Base-by-base conservation (phyloP, 1,140 invertebrate species). In the Mizuhopecten yessoensis region DNA sequence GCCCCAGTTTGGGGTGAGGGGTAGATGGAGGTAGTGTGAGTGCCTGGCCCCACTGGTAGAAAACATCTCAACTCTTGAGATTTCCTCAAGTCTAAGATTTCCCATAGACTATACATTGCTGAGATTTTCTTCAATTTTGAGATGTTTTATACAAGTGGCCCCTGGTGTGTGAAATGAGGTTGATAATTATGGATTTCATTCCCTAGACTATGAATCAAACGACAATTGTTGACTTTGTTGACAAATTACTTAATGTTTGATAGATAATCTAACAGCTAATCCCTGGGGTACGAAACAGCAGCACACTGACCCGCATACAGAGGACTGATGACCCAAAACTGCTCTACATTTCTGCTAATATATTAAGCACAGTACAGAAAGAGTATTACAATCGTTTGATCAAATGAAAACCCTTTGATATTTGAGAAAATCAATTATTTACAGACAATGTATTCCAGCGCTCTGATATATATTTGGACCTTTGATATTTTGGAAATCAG, bases 371-470 rank as follows among this genome's bases (percentile, higher is more conserved):
- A 49, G 15, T 2, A 49, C 45, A 75, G 23, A 75, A 29, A 0
- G 57, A n/a, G 5, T n/a, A 17, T 9, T 13, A 39, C 42, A 75
- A 75, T 75, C 57, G 29, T 5, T 29, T 75, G 57, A 75, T 75
- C 5, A 75, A 75, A 17, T n/a, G 57, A 75, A 75, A 75, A 29
- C n/a, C n/a, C n/a, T 75, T 75, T 75, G n/a, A 75, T 29, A 75
- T 75, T 75, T 75, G 57, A 75, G 57, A 75, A 75, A 75, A 75
- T 75, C 57, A 75, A 75, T 75, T 29, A 9, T 75, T 29, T 75
- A 75, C 5, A 39, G 5, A 13, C 57, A n/a, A 75, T 75, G 57
- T 75, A 29, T 75, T n/a, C 57, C 11, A 17, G 57, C 5, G 57
- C 57, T n/a, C 17, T 75, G 11, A 17, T 2, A n/a, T 29, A 75